Conservation (phyloP, 2,888 invertebrate species). For the Cataglyphis rosenhaueri region DNA sequence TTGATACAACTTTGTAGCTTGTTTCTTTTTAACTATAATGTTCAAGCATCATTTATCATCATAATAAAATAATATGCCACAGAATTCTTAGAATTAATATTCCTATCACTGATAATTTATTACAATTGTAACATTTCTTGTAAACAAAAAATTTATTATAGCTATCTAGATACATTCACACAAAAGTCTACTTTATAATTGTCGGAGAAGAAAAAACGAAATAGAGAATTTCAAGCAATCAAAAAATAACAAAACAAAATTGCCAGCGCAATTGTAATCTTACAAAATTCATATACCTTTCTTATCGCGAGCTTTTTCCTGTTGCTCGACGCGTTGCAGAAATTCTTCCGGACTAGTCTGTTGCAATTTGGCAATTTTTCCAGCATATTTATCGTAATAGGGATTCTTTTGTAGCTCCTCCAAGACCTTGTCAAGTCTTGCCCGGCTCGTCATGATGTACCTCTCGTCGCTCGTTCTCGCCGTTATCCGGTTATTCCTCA, state of each 20-base stretch:
- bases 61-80: not conserved
- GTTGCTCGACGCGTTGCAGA: conserved; percentile 88
- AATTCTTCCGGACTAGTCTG: conserved; percentile 92
- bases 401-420: conserved; percentile 89
- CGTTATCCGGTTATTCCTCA: conserved; percentile 43
- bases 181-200: not conserved
- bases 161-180: not conserved
- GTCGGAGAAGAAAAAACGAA: not conserved
- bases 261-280: not conserved
- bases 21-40: conserved; percentile 78
- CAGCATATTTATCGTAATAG: conserved; percentile 93
- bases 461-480: conserved; percentile 60
- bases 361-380: conserved; percentile 91
- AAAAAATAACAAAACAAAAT: not conserved
- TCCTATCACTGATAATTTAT: not conserved
- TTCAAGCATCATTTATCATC: conserved; percentile 3
- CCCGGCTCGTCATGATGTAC: conserved; percentile 84
- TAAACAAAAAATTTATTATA: not conserved
- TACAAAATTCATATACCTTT: conserved; percentile 79
- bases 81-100: conserved; percentile 19
- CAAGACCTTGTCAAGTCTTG: conserved; percentile 85
- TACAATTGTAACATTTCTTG: not conserved
- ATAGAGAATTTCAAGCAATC: not conserved
- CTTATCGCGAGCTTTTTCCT: conserved; percentile 82
- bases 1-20: conserved; percentile 75